Evolutionary conservation across 2,888 invertebrate species (phyloP).

Genomic region (Xestia ashworthii): DNA sequence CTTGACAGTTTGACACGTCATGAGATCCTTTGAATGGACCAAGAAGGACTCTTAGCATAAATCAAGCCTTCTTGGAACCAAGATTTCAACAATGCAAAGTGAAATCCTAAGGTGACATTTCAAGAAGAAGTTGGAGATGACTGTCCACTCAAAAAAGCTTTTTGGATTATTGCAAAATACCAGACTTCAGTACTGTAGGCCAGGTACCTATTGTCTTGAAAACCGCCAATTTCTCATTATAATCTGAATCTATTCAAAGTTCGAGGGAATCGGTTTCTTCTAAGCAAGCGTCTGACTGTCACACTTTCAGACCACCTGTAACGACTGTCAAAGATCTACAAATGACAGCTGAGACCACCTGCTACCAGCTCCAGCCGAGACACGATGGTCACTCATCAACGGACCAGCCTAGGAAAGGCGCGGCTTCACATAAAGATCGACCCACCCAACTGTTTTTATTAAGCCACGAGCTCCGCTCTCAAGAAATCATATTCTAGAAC

Average conservation of each 20-base stretch:
- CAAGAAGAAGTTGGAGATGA: not conserved
- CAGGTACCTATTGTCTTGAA: not conserved
- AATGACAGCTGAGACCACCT: too few relatives aligned
- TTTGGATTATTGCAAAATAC: not conserved
- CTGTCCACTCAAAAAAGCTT: not conserved
- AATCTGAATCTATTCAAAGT: too few relatives aligned
- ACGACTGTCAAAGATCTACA: too few relatives aligned
- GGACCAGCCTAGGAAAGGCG: not conserved
- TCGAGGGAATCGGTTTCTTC: too few relatives aligned
- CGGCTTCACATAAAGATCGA: not conserved
- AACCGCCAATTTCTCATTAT: too few relatives aligned
- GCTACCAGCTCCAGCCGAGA: too few relatives aligned
- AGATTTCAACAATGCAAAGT: not conserved
- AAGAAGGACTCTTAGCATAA: constrained; percentile 1
- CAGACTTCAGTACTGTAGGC: not conserved
- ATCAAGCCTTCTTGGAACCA: constrained; percentile 23
- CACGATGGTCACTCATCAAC: too few relatives aligned
- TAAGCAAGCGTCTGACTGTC: too few relatives aligned
- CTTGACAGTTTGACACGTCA: constrained; percentile 26
- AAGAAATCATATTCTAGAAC: not conserved
- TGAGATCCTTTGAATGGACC: constrained; percentile 6
- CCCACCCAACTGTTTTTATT: not conserved
- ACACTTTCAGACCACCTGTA: too few relatives aligned
- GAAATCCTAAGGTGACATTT: not conserved
- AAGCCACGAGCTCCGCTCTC: not conserved